Base-by-base conservation (phyloP, 2,113 vertebrate species). In the Oophaga pumilio region DNA sequence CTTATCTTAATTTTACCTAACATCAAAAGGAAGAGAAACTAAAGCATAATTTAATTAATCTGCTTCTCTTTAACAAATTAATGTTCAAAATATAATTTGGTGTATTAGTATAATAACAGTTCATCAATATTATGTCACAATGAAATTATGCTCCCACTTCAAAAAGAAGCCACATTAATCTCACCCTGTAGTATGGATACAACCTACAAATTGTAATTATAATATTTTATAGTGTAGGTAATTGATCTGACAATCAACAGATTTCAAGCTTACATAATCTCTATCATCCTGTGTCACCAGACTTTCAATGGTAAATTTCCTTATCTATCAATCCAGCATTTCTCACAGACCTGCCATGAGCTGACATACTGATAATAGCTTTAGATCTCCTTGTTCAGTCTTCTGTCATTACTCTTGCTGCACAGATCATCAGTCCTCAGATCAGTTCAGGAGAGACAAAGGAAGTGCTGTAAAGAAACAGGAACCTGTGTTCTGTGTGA, bases 401-500 rank as follows among this genome's bases (percentile, higher is more conserved):
- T 74, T 50, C 9, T 18, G 71, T 74, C 71, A 74, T 74, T 33
- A 49, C 33, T 74, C 71, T 74, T 22, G 10, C 18, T 50, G 71
- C 43, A 74, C 71, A 74, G 71, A 74, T 74, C 71, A 74, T 74
- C 43, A 50, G 71, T 50, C 71, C 50, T 74, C 49, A 74, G 71
- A 74, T 74, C 71, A 74, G 71, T 74, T 33, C 18, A 50, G 71
- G 43, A 50, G 43, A 74, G 71, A 74, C 71, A 50, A 74, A 11
- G 71, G 10, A 74, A 49, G 33, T 74, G 71, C 43, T 74, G 43
- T 74, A 74, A 74, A 73, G 33, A 73, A 20, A 74, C 43, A 50
- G 71, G 71, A 50, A 22, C 28, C 71, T 50, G 33, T 74, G 71
- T 50, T 74, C 18, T 74, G 28, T 50, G 18, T 74, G 71, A 50